Evolutionary conservation across 2,888 invertebrate species (phyloP).

Genomic region (Stenurella melanura): DNA sequence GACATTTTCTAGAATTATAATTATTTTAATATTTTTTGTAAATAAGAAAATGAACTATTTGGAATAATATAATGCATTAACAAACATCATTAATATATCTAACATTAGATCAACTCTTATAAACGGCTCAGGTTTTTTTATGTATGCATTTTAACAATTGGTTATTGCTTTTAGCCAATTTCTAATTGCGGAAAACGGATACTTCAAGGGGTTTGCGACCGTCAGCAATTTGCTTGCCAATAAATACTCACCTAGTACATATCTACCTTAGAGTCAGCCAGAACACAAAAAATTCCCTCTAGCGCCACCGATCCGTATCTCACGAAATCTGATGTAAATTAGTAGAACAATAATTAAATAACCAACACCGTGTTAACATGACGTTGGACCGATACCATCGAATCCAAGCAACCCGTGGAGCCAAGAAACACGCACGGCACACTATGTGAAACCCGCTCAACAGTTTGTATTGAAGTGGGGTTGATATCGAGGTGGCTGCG

Average conservation of each 20-base stretch:
- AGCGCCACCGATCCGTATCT: conserved; percentile 60
- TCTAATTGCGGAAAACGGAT: background rate
- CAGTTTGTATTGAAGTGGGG: conserved; percentile 73
- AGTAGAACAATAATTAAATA: conserved; percentile 67
- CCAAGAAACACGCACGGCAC: conserved; percentile 49
- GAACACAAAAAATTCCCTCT: conserved; percentile 36
- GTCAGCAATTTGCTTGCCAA: background rate
- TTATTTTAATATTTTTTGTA: no score
- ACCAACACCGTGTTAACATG: conserved; percentile 67
- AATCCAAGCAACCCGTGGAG: conserved; percentile 44
- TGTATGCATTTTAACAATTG: no score
- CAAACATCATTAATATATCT: no score
- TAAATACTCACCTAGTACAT: conserved; percentile 38
- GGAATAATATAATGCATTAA: no score
- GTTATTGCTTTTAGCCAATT: no score
- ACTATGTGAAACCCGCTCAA: conserved; percentile 59
- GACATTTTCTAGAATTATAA: no score
- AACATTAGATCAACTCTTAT: no score
- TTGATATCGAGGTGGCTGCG: conserved; percentile 57
- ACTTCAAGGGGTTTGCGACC: background rate
- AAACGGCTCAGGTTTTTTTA: no score
- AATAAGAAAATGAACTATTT: no score
- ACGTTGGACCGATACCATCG: conserved; percentile 61
- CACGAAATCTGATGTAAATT: conserved; percentile 64
- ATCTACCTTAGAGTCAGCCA: conserved; percentile 8